These are phyloP conservation scores for Micromussa lordhowensis DNA, from an alignment of 92 coral and sea anemone species.

Conservation along the genomic window DNA sequence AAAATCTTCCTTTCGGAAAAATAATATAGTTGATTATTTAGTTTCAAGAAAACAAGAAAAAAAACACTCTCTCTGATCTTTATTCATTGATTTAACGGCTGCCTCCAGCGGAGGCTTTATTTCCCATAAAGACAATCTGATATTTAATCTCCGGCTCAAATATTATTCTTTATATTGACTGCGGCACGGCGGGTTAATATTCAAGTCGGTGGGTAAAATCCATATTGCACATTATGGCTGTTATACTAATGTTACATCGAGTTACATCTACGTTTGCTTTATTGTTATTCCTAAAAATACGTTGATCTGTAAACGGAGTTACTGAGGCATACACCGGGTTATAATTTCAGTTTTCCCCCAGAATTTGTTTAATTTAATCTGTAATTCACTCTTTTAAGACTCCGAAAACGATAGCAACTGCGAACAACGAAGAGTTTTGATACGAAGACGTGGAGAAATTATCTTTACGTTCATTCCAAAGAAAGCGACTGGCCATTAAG, in stretches of 20 bases:
- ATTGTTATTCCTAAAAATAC: neutral
- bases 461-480: conserved; percentile 87
- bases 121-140: neutral
- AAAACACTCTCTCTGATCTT: neutral
- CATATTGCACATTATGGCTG: neutral
- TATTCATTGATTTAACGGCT: neutral
- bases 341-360: neutral
- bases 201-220: neutral
- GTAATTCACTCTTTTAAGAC: conserved; percentile 46
- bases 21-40: neutral
- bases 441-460: conserved; percentile 85
- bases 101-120: neutral
- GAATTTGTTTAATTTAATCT: neutral
- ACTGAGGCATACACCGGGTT: neutral
- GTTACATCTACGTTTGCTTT: neutral
- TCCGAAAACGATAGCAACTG: conserved; percentile 92
- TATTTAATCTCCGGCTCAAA: neutral
- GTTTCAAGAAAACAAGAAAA: neutral
- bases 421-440: conserved; percentile 88
- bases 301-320: neutral
- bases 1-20: neutral
- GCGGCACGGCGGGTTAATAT: neutral
- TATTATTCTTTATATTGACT: neutral
- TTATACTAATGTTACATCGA: neutral
- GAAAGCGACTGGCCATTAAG: conserved; percentile 90